phyloP scores from a whole-genome alignment of 2,888 invertebrate species.

The Leucozona laternaria region DNA sequence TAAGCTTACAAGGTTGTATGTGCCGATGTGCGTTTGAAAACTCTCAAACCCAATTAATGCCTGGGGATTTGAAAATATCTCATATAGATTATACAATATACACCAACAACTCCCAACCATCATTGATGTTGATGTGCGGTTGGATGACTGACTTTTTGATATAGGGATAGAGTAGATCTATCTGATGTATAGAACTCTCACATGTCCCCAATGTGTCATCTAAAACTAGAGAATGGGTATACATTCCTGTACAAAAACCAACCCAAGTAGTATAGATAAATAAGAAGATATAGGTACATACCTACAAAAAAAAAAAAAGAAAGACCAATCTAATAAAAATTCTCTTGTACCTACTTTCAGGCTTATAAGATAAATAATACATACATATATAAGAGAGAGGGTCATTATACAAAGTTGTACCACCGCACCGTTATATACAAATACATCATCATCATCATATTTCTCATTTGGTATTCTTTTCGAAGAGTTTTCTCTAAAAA shows the following conservation, averaged over 20 bases:
- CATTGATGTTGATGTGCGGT: not conserved
- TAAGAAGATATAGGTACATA: no score
- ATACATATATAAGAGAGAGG: not conserved
- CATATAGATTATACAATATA: slow-evolving; percentile 7
- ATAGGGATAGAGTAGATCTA: slow-evolving; percentile 21
- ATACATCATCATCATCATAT: slow-evolving; percentile 12
- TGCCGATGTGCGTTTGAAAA: not conserved
- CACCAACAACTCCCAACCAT: not conserved
- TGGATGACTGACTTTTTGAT: not conserved
- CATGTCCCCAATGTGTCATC: slow-evolving; percentile 63
- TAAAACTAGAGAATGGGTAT: not conserved
- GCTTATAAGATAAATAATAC: slow-evolving; percentile 23
- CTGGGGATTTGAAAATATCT: slow-evolving; percentile 28
- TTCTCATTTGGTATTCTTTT: slow-evolving; percentile 62
- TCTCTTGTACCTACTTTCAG: slow-evolving; percentile 14
- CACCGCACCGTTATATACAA: slow-evolving; percentile 17
- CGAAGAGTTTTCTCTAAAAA: slow-evolving; percentile 40
- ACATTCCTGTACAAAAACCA: no score
- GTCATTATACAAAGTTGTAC: slow-evolving; percentile 22
- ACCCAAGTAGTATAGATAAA: no score
- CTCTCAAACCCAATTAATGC: slow-evolving; percentile 36
- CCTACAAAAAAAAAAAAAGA: no score
- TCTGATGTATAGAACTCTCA: not conserved
- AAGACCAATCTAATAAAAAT: slow-evolving; percentile 62
- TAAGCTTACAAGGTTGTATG: slow-evolving; percentile 33